Conservation (phyloP, 2,797 vertebrate genomes). For the Enteromius fasciolatus region DNA sequence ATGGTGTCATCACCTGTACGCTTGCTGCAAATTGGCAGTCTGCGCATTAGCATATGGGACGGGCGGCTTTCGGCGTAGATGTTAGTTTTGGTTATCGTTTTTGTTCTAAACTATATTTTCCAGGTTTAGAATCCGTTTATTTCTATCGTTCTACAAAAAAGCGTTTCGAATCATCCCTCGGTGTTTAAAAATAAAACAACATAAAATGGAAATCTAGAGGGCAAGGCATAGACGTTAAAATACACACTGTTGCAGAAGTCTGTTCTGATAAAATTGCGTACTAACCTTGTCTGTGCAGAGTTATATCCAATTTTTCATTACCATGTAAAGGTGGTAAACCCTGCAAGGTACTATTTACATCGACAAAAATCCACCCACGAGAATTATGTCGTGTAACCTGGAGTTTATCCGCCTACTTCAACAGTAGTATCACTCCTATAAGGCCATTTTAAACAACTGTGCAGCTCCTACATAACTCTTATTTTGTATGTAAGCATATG, state of each 20-base stretch:
- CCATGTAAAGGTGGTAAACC: slow-evolving; percentile 13
- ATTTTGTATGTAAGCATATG: not conserved
- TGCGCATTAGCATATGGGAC: slow-evolving; percentile 72
- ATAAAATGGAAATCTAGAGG: not conserved
- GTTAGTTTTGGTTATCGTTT: slow-evolving; percentile 60
- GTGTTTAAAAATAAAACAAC: slow-evolving; percentile 12
- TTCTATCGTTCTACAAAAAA: not conserved
- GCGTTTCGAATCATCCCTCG: not conserved
- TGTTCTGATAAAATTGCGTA: not conserved
- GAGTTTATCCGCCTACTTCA: not conserved
- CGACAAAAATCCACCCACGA: slow-evolving; percentile 3
- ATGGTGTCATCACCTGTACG: slow-evolving; percentile 79
- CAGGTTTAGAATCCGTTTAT: not conserved
- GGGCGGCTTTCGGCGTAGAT: slow-evolving; percentile 56
- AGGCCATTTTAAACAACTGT: not conserved
- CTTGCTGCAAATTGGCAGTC: slow-evolving; percentile 73
- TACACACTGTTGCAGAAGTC: not conserved
- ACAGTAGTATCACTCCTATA: not conserved
- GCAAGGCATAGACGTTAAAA: not conserved
- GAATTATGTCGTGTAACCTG: not conserved
- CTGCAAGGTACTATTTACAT: not conserved
- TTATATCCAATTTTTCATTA: slow-evolving; percentile 20
- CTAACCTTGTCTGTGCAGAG: not conserved
- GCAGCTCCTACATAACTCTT: not conserved
- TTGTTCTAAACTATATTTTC: slow-evolving; percentile 31